phyloP scores from a whole-genome alignment of 2,888 invertebrate species.

The Elegia similella region DNA sequence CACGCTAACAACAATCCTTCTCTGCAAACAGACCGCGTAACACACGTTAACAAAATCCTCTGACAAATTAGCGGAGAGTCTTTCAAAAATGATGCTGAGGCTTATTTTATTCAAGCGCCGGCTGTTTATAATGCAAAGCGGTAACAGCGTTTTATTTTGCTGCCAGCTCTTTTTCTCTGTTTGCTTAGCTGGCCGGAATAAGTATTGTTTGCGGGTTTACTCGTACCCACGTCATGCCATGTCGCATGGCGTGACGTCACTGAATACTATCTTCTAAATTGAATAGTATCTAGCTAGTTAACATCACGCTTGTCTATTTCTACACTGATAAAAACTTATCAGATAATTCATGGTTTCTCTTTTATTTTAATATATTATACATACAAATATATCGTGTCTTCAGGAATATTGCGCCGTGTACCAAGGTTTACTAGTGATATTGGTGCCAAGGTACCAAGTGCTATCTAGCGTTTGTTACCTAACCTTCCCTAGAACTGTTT shows the following conservation, averaged over 20 bases:
- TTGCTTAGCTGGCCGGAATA: constrained; percentile 1
- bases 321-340: no score
- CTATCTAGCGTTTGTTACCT: no score
- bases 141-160: not conserved
- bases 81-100: not conserved
- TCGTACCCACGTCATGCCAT: not conserved
- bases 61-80: not conserved
- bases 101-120: not conserved
- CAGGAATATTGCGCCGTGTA: no score
- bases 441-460: no score
- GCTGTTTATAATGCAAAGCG: not conserved
- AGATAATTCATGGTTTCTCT: no score
- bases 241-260: not conserved
- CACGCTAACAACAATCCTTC: no score
- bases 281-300: not conserved
- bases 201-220: not conserved
- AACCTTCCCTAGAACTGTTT: no score
- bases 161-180: not conserved
- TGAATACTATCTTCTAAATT: no score
- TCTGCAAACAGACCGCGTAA: not conserved
- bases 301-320: not conserved
- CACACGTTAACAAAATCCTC: not conserved
- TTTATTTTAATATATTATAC: no score
- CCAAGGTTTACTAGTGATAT: no score
- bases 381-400: no score